Evolutionary conservation across 35 echinoderm and acorn worm species (phyloP).

Genomic region (Hemicentrotus pulcherrimus): DNA sequence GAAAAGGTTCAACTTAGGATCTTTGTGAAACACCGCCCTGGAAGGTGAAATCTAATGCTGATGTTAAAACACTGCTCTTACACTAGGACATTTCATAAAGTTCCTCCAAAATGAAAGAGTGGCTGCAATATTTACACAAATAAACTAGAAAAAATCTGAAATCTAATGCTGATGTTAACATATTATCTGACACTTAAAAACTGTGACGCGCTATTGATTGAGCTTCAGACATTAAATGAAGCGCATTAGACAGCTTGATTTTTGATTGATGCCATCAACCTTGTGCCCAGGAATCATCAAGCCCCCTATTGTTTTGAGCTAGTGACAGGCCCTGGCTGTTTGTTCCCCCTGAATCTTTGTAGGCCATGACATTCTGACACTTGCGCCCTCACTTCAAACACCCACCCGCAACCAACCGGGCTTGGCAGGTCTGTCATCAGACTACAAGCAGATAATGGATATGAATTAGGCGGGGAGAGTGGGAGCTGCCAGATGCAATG

Average conservation of each 20-base stretch:
- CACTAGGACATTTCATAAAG: too few species aligned
- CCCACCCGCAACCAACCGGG: background rate
- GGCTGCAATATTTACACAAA: background rate
- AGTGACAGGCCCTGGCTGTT: background rate
- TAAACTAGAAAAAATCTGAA: background rate
- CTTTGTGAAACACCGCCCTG: too few species aligned
- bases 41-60: too few species aligned
- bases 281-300: background rate
- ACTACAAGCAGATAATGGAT: background rate
- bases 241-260: background rate
- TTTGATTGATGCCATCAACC: background rate
- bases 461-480: background rate
- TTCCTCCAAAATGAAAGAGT: too few species aligned
- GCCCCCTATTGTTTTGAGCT: background rate
- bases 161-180: slow-evolving; percentile 13
- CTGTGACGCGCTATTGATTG: background rate
- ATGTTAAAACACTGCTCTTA: too few species aligned
- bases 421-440: background rate
- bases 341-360: background rate
- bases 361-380: background rate
- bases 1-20: too few species aligned
- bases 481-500: background rate
- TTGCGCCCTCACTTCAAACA: background rate
- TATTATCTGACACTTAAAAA: background rate
- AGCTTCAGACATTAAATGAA: background rate